These are phyloP conservation scores for Leptinotarsa lineolata DNA, from an alignment of 1,140 invertebrate genomes.

Conservation along the genomic window DNA sequence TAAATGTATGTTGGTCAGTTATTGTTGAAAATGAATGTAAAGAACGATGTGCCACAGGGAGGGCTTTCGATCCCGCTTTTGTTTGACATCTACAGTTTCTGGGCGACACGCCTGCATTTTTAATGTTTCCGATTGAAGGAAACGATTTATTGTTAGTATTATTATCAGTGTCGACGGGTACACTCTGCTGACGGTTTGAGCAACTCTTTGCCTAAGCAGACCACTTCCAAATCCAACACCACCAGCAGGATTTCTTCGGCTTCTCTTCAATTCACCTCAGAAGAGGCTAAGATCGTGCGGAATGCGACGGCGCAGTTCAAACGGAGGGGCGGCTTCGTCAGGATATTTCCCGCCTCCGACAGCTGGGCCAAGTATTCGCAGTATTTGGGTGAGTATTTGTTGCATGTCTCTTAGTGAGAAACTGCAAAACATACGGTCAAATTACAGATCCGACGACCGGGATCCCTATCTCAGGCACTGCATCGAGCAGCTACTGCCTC, in stretches of 20 bases:
- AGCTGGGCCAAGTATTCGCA: constrained; percentile 81
- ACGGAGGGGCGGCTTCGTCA: constrained; percentile 84
- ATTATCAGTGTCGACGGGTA: constrained; percentile 64
- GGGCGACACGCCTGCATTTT: neutral
- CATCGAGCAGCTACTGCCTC: constrained; percentile 63
- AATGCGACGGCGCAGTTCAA: constrained; percentile 81
- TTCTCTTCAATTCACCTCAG: constrained; percentile 64
- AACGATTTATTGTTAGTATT: constrained; percentile 26
- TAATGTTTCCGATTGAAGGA: neutral
- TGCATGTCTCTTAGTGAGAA: neutral
- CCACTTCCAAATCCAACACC: constrained; percentile 33
- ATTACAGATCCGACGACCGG: constrained; percentile 69
- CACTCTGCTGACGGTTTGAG: constrained; percentile 70
- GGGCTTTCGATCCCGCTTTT: too few relatives aligned
- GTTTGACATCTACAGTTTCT: too few relatives aligned
- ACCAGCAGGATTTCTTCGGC: constrained; percentile 43
- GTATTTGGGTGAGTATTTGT: constrained; percentile 64
- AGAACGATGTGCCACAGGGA: too few relatives aligned
- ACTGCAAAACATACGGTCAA: neutral
- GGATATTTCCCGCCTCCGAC: constrained; percentile 88
- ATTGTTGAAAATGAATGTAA: too few relatives aligned
- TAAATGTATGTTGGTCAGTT: too few relatives aligned
- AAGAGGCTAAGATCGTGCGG: constrained; percentile 79
- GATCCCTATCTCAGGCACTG: constrained; percentile 68
- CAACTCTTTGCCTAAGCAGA: constrained; percentile 53